Conservation (phyloP, 2,797 vertebrate species). For the Malurus splendens region DNA sequence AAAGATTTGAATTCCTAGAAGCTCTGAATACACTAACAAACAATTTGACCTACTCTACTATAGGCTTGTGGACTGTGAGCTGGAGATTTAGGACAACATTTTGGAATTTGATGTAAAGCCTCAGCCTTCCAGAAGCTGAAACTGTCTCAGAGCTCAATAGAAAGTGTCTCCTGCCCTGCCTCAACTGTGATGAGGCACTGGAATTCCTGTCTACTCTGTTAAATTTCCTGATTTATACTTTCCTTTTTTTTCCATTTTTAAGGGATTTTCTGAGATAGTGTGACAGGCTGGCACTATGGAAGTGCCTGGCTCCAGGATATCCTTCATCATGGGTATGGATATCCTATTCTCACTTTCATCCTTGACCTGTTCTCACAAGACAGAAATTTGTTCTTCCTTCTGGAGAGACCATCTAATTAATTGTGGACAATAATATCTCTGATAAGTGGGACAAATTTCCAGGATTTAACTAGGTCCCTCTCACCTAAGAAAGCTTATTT, state of each 20-base stretch:
- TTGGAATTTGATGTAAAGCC: neutral
- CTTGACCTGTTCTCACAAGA: conserved; percentile 12
- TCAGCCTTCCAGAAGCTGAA: neutral
- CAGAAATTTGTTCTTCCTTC: neutral
- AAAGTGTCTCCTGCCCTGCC: neutral
- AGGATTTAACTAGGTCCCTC: neutral
- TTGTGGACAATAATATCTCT: neutral
- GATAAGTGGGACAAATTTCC: neutral
- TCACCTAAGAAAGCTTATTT: neutral
- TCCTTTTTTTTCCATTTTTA: neutral
- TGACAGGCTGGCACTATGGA: neutral
- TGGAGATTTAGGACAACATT: neutral
- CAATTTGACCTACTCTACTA: neutral
- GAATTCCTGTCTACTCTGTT: neutral
- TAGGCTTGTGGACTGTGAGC: neutral
- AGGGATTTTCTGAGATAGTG: neutral
- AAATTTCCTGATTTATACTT: neutral
- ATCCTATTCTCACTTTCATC: neutral
- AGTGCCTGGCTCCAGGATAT: neutral
- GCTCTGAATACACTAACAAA: neutral
- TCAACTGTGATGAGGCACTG: neutral
- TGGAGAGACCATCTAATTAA: neutral
- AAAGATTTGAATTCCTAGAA: neutral
- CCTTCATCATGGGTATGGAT: neutral
- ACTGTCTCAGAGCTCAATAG: neutral